A percentile compares a stretch with the other conserved stretches of the same genome.
phyloP scores from a whole-genome alignment of 2,888 invertebrate species.

The Parnassius smintheus region DNA sequence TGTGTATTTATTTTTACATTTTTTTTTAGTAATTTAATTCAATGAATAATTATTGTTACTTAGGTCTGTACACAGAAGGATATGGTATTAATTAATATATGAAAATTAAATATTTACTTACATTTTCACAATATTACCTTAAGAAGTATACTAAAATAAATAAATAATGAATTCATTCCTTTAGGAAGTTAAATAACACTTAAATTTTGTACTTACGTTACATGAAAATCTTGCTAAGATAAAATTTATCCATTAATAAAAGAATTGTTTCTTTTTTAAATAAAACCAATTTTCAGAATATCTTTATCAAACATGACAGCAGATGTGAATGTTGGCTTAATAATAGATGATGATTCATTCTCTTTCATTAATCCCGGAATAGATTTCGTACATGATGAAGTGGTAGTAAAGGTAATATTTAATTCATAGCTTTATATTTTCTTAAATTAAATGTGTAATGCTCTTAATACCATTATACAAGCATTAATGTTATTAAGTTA shows the following conservation, averaged over 20 bases:
- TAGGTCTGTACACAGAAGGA: slow-evolving; percentile 11
- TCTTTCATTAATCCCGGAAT: slow-evolving; percentile 80
- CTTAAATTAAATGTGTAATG: slow-evolving; percentile 7
- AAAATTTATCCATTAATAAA: no score
- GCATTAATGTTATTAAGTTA: background rate
- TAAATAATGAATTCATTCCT: no score
- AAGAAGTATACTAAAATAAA: no score
- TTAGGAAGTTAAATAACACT: no score
- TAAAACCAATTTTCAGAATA: slow-evolving; percentile 60
- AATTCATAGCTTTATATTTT: background rate
- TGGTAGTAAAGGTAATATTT: slow-evolving; percentile 74
- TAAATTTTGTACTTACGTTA: no score
- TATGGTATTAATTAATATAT: slow-evolving; percentile 2
- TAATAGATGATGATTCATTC: slow-evolving; percentile 79
- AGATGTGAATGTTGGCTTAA: slow-evolving; percentile 78
- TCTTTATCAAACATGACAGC: slow-evolving; percentile 78
- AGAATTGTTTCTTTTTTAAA: background rate
- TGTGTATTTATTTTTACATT: slow-evolving; percentile 2
- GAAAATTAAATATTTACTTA: background rate
- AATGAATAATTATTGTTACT: slow-evolving; percentile 1
- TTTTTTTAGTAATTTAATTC: background rate
- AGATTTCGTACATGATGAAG: slow-evolving; percentile 75
- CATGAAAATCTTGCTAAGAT: no score
- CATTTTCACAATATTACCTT: background rate
- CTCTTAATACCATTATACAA: background rate